These are phyloP conservation scores for Mus spicilegus DNA, from an alignment of 2,113 vertebrate species.

Conservation along the genomic window DNA sequence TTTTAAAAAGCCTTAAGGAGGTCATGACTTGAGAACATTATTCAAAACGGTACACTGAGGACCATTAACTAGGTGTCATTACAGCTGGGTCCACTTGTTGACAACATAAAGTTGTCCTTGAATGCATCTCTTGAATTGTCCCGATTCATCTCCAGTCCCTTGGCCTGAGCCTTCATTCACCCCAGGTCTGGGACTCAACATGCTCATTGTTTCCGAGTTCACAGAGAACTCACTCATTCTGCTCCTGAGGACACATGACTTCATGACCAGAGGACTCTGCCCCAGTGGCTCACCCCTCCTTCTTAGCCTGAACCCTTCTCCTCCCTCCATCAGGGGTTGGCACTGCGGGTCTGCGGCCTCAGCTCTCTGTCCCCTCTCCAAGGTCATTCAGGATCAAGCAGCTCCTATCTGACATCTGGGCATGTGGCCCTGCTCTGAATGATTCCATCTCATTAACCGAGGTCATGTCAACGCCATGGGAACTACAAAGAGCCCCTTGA, in stretches of 20 bases:
- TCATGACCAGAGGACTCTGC: conserved; percentile 67
- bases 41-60: conserved; percentile 37
- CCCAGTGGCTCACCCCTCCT: conserved; percentile 23
- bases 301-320: conserved; percentile 40
- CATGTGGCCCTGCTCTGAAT: conserved; percentile 20
- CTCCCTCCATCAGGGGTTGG: background rate
- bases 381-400: conserved; percentile 49
- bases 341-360: background rate
- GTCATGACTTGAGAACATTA: conserved; percentile 42
- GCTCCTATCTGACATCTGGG: conserved; percentile 34
- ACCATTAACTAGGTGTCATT: conserved; percentile 13
- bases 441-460: conserved; percentile 26
- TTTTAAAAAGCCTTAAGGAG: background rate
- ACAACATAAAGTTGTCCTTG: conserved; percentile 50
- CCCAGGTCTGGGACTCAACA: conserved; percentile 74
- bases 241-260: conserved; percentile 59
- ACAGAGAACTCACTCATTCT: conserved; percentile 77
- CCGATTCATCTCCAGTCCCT: conserved; percentile 65
- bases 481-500: conserved; percentile 39
- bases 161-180: conserved; percentile 53
- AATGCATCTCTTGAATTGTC: conserved; percentile 67
- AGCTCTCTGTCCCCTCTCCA: conserved; percentile 11
- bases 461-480: conserved; percentile 39
- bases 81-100: conserved; percentile 40
- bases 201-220: conserved; percentile 71